Base-by-base conservation (phyloP, 2,888 invertebrate species). In the Tethea ocularis region DNA sequence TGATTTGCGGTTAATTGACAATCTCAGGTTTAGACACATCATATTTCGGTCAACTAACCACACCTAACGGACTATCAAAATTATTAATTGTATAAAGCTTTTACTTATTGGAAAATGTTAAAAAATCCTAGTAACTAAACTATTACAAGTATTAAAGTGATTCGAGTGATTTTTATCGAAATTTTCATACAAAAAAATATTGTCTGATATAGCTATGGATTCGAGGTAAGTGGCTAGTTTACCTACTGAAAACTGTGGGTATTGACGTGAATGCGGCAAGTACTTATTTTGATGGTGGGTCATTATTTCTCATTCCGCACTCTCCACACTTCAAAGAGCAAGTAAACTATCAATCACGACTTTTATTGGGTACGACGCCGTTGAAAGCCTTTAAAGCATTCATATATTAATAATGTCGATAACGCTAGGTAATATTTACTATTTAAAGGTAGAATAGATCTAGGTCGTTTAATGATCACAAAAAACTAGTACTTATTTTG, bases 1-100 rank as follows among this genome's bases (percentile, higher is more conserved):
- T 73, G 68, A 75, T 75, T 74, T 72, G 71, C 64, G 68, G 75
- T 74, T 67, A 69, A 73, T 68, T 66, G 65, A 61, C 67, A 54
- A 64, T 62, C 58, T 53, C 52, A 61, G 62, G 57, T 64, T 67
- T 61, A 61, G 58, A 64, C 58, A 54, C 52, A 57, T 61, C 57
- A 59, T 56, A 51, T 52, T 61, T 54, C 51, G 53, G 57, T 57
- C 38, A 54, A 33, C 24, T 51, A 33, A 53, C 23, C 13, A 26
- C 23, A 46, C 41, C 22, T 51, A 57, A 61, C 61, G 26, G 46
- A 23, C 51, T 20, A 46, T 46, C 46, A 20, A 46, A 46, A 46
- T 46, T 20, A 46, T n/a, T 20, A 46, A 1, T n/a, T 17, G n/a
- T n/a, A n/a, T n/a, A n/a, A 10, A n/a, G 3, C 1, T 10, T 20